A percentile compares a stretch with the other conserved stretches of the same genome.
phyloP scores from a whole-genome alignment of 2,888 invertebrate species.

The Scrobipalpa costella region DNA sequence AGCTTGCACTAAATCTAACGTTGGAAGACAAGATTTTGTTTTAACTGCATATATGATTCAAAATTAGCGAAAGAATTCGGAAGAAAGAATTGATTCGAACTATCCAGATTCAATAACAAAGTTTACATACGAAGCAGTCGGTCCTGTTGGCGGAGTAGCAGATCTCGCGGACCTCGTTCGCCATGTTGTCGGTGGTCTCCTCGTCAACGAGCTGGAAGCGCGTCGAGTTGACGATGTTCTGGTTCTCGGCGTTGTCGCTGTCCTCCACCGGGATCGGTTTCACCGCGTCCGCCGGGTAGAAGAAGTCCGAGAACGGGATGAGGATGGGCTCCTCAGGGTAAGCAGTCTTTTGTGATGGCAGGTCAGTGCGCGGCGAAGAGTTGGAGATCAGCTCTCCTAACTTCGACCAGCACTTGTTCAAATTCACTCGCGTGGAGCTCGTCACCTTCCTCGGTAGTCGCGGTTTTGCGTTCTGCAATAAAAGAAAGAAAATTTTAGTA shows the following conservation, averaged over 20 bases:
- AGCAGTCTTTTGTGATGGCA: constrained; percentile 75
- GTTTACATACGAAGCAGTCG: constrained; percentile 74
- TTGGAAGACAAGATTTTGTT: constrained; percentile 81
- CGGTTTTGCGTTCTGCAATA: constrained; percentile 79
- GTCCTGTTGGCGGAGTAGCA: constrained; percentile 66
- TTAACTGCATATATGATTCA: constrained; percentile 59
- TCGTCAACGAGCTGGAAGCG: constrained; percentile 67
- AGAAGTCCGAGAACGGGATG: constrained; percentile 68
- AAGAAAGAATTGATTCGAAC: constrained; percentile 42
- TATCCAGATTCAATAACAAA: constrained; percentile 58
- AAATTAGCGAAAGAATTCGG: constrained; percentile 34
- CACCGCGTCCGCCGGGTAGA: constrained; percentile 68
- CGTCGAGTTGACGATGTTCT: constrained; percentile 66
- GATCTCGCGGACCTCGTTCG: constrained; percentile 81
- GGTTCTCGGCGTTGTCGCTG: constrained; percentile 72
- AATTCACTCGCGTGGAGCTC: constrained; percentile 81
- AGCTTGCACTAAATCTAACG: constrained; percentile 68
- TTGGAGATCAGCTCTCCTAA: constrained; percentile 81
- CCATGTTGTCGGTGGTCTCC: constrained; percentile 80
- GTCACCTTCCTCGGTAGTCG: constrained; percentile 80
- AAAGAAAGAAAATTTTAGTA: constrained; percentile 45
- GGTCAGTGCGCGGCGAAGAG: constrained; percentile 66
- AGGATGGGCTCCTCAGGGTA: constrained; percentile 69
- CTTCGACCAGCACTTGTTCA: constrained; percentile 84
- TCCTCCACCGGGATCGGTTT: constrained; percentile 69